Conservation (phyloP, 2,888 invertebrate species). For the Odontocerum albicorne region DNA sequence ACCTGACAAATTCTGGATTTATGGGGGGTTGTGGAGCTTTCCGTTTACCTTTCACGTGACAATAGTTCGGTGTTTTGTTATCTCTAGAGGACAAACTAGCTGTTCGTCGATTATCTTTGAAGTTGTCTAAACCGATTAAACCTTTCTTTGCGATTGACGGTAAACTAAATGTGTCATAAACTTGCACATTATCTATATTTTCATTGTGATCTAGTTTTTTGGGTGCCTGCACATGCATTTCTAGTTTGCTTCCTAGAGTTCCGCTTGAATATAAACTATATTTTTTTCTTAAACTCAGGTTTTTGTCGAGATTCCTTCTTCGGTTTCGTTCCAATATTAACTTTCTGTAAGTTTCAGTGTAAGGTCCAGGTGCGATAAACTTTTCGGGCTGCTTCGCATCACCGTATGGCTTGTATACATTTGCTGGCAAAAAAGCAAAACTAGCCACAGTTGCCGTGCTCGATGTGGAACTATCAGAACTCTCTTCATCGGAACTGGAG, state of each 20-base stretch:
- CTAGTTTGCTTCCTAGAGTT: slow-evolving; percentile 25
- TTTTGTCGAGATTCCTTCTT: slow-evolving; percentile 60
- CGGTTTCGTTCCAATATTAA: slow-evolving; percentile 62
- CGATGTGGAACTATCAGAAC: slow-evolving; percentile 59
- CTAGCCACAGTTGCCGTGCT: slow-evolving; percentile 74
- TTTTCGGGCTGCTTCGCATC: slow-evolving; percentile 46
- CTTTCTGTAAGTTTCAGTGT: slow-evolving; percentile 65
- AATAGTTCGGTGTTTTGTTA: slow-evolving; percentile 57
- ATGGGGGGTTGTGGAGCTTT: slow-evolving; percentile 71
- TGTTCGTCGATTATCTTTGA: slow-evolving; percentile 57
- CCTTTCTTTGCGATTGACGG: slow-evolving; percentile 42
- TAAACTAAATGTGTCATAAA: slow-evolving; percentile 50
- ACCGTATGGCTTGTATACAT: slow-evolving; percentile 50
- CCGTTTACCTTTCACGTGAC: slow-evolving; percentile 75
- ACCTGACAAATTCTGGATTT: slow-evolving; percentile 40
- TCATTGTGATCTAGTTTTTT: slow-evolving; percentile 10
- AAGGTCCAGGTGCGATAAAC: slow-evolving; percentile 56
- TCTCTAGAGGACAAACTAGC: slow-evolving; percentile 64
- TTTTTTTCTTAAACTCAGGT: slow-evolving; percentile 65
- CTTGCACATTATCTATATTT: slow-evolving; percentile 18
- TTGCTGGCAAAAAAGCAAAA: slow-evolving; percentile 67
- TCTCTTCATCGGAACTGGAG: slow-evolving; percentile 40
- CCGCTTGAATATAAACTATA: slow-evolving; percentile 58
- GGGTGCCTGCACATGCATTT: slow-evolving; percentile 7
- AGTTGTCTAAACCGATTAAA: slow-evolving; percentile 39